Percentiles rank a stretch among this genome's conserved stretches.
These are phyloP conservation scores for Telmatochromis sp. DNA, from an alignment of 2,113 vertebrate species.

Conservation along the genomic window DNA sequence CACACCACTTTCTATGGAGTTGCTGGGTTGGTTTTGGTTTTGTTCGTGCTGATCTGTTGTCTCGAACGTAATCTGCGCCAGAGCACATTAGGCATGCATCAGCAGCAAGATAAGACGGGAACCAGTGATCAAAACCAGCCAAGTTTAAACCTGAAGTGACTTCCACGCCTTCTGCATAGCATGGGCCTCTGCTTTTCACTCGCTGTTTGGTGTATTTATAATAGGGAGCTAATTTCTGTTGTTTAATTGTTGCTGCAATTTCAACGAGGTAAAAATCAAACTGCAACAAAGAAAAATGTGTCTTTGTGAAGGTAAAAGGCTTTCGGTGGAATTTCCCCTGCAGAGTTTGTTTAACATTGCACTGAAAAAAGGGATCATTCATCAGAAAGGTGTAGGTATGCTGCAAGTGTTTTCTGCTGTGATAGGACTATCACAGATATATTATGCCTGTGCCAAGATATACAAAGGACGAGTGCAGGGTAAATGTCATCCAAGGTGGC, in stretches of 20 bases:
- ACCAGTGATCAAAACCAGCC: background rate
- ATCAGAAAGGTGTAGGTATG: background rate
- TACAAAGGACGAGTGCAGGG: background rate
- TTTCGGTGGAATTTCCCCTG: background rate
- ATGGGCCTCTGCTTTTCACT: background rate
- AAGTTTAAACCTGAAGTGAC: background rate
- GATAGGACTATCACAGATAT: background rate
- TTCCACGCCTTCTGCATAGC: background rate
- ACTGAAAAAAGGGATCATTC: background rate
- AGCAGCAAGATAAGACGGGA: background rate
- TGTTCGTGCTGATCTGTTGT: background rate
- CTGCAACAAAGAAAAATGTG: background rate
- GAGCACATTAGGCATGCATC: background rate
- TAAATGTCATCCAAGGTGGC: background rate
- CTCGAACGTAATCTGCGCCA: background rate
- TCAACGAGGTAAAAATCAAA: background rate
- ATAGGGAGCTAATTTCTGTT: background rate
- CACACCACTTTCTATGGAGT: background rate
- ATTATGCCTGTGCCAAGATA: background rate
- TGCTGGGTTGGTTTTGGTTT: background rate
- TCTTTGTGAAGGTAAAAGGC: background rate
- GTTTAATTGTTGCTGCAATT: background rate
- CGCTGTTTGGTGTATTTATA: background rate
- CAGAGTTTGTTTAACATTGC: background rate
- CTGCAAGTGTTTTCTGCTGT: background rate